These are phyloP conservation scores for Scolanthus callimorphus DNA, from an alignment of 92 coral and sea anemone species.

Conservation along the genomic window DNA sequence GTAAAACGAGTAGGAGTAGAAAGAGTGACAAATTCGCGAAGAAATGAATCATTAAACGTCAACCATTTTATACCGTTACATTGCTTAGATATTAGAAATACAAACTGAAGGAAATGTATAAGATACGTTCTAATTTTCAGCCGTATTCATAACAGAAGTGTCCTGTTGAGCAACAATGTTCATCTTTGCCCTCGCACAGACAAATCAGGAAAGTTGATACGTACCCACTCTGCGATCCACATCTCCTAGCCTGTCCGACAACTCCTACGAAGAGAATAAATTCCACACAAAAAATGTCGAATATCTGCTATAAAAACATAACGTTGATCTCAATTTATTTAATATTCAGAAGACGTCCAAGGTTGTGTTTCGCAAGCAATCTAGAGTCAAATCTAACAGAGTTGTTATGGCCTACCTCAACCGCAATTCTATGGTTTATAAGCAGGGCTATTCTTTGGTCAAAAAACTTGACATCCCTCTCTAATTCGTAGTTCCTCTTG, in stretches of 20 bases:
- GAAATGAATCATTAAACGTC: no score
- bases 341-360: neutral
- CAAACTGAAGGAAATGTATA: neutral
- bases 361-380: constrained; percentile 8
- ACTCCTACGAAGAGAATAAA: no score
- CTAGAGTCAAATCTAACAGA: neutral
- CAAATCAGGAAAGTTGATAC: no score
- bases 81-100: no score
- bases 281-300: no score
- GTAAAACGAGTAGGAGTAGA: no score
- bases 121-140: neutral
- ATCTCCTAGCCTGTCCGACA: constrained; percentile 62
- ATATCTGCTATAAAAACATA: neutral
- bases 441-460: constrained; percentile 96
- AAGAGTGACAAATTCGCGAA: no score
- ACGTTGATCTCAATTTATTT: neutral
- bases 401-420: constrained; percentile 92
- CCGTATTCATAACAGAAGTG: neutral
- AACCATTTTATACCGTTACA: no score
- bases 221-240: constrained; percentile 80
- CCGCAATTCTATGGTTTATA: constrained; percentile 89
- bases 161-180: neutral
- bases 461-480: constrained; percentile 87
- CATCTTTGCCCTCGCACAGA: no score
- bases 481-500: constrained; percentile 92